These are phyloP conservation scores for Nasonia oneida DNA, from an alignment of 2,888 invertebrate species.

Conservation along the genomic window DNA sequence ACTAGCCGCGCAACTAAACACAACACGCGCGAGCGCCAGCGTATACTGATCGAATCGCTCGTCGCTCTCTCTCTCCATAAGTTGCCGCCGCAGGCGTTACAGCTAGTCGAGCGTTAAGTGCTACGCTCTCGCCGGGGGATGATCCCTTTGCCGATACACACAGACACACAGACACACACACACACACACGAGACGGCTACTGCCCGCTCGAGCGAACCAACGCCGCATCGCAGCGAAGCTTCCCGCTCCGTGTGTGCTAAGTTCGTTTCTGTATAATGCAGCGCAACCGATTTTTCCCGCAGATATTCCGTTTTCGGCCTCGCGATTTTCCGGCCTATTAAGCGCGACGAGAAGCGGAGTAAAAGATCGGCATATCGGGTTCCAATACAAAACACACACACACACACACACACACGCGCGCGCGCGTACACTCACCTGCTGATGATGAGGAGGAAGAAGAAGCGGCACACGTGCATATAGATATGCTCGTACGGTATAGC, in stretches of 20 bases:
- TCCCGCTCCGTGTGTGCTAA: background rate
- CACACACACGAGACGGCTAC: background rate
- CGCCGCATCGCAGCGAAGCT: background rate
- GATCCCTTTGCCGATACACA: constrained; percentile 47
- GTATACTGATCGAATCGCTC: constrained; percentile 4
- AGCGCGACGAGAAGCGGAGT: background rate
- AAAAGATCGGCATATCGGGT: background rate
- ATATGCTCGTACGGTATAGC: too few species aligned
- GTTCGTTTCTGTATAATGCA: constrained; percentile 10
- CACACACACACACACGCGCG: too few species aligned
- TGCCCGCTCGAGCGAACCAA: constrained; percentile 20
- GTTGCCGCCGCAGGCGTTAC: background rate
- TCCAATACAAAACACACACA: too few species aligned
- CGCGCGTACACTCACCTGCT: too few species aligned
- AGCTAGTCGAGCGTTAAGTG: constrained; percentile 10
- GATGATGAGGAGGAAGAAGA: too few species aligned
- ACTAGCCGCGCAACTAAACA: background rate
- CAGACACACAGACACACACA: too few species aligned
- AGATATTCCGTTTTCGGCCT: background rate
- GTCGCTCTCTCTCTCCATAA: background rate
- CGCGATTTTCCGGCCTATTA: background rate
- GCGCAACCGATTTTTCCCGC: background rate
- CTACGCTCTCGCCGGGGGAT: constrained; percentile 5
- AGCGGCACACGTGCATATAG: too few species aligned
- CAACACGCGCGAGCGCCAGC: background rate